A percentile compares a stretch with the other conserved stretches of the same genome.
Evolutionary conservation across 2,888 invertebrate species (phyloP).

Genomic region (Vanessa cardui): DNA sequence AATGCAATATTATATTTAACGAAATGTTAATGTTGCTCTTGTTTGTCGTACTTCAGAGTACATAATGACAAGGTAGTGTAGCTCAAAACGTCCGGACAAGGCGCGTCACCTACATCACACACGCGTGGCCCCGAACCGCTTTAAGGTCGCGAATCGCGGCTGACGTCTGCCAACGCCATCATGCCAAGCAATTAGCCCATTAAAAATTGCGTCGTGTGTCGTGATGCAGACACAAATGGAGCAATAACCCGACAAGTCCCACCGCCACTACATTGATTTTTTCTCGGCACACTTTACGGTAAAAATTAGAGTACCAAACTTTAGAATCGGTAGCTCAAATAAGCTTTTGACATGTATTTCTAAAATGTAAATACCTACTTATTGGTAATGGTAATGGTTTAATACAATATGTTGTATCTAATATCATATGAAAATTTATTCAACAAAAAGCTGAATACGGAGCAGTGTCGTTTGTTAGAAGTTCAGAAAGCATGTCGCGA

Average conservation of each 20-base stretch:
- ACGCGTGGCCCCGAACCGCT: slow-evolving; percentile 73
- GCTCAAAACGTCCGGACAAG: slow-evolving; percentile 39
- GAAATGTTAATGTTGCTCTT: too few species aligned
- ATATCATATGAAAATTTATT: slow-evolving; percentile 10
- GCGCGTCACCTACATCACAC: slow-evolving; percentile 56
- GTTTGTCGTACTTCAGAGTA: background rate
- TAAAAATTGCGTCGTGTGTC: slow-evolving; percentile 69
- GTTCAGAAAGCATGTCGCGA: slow-evolving; percentile 62
- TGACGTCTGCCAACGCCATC: slow-evolving; percentile 79
- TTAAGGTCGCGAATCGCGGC: slow-evolving; percentile 73
- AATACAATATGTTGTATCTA: background rate
- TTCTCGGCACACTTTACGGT: background rate
- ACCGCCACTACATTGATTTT: background rate
- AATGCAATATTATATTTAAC: background rate
- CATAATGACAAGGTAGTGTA: slow-evolving; percentile 11
- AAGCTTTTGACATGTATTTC: too few species aligned
- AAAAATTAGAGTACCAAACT: too few species aligned
- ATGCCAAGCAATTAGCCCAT: slow-evolving; percentile 80
- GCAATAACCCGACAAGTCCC: slow-evolving; percentile 64
- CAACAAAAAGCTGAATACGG: slow-evolving; percentile 16
- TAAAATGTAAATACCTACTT: too few species aligned
- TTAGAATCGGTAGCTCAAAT: too few species aligned
- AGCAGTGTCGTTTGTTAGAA: slow-evolving; percentile 56
- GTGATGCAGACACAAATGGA: slow-evolving; percentile 63
- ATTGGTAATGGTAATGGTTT: background rate